Percentiles rank a stretch among this genome's conserved stretches.
Conservation (phyloP, 2,113 vertebrate species). For the Chionis minor region DNA sequence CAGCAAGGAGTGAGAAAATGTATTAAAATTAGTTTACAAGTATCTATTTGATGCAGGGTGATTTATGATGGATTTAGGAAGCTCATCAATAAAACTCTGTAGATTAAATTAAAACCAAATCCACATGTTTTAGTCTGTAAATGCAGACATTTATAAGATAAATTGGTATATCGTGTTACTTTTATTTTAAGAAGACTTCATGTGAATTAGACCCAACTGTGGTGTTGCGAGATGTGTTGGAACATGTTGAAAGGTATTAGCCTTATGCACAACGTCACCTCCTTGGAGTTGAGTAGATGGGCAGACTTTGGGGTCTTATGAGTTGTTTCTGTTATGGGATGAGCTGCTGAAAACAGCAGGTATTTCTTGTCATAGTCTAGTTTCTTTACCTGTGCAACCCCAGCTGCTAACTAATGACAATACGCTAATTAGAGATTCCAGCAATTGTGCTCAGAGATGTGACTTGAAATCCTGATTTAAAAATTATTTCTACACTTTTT, state of each 20-base stretch:
- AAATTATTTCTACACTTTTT: background rate
- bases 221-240: background rate
- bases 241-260: background rate
- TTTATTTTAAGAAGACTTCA: conserved; percentile 36
- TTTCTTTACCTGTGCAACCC: background rate
- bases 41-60: background rate
- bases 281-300: background rate
- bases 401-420: conserved; percentile 47
- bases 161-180: conserved; percentile 9
- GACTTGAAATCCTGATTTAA: conserved; percentile 30
- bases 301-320: background rate
- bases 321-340: background rate
- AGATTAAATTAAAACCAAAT: conserved; percentile 24
- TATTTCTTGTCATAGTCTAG: background rate
- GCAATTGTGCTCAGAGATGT: background rate
- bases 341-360: background rate
- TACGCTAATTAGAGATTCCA: background rate
- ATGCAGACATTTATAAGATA: background rate
- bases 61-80: background rate
- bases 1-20: background rate
- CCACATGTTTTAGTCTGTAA: background rate
- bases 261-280: background rate
- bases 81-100: background rate
- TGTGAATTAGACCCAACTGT: background rate
- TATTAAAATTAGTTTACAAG: background rate